Percentiles rank a stretch among this genome's conserved stretches.
Evolutionary conservation across 2,797 vertebrate genomes (phyloP).

Genomic region (Coilia nasus): DNA sequence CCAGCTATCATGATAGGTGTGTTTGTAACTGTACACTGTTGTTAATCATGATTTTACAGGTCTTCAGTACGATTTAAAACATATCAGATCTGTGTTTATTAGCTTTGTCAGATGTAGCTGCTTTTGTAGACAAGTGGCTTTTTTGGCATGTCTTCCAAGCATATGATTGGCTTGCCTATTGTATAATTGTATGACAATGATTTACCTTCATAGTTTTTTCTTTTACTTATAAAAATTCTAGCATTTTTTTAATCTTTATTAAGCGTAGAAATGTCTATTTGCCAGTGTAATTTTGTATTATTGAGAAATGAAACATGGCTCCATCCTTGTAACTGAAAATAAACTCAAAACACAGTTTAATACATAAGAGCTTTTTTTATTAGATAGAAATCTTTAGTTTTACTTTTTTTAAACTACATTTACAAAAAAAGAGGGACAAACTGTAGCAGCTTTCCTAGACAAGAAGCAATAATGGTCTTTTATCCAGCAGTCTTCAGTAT

Average conservation of each 20-base stretch:
- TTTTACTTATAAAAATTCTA: too few relatives aligned
- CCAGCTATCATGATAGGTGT: not conserved
- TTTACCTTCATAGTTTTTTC: too few relatives aligned
- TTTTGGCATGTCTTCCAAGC: too few relatives aligned
- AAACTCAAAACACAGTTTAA: conserved; percentile 14
- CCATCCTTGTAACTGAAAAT: not conserved
- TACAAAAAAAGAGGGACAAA: conserved; percentile 48
- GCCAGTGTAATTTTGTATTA: too few relatives aligned
- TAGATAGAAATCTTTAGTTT: conserved; percentile 45
- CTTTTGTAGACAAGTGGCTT: not conserved
- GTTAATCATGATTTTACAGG: not conserved
- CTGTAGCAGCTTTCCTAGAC: conserved; percentile 46
- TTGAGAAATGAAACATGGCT: not conserved
- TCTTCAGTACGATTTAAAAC: not conserved
- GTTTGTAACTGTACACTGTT: not conserved
- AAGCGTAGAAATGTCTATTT: too few relatives aligned
- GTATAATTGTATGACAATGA: too few relatives aligned
- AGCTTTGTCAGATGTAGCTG: not conserved
- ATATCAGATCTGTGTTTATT: not conserved
- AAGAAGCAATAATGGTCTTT: conserved; percentile 38
- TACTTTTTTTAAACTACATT: conserved; percentile 40
- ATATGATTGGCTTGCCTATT: too few relatives aligned
- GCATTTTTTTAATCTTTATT: too few relatives aligned
- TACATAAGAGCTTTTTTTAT: conserved; percentile 22
- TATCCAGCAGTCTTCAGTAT: conserved; percentile 38